Percentiles rank a stretch among this genome's conserved stretches.
Evolutionary conservation across 2,888 invertebrate species (phyloP).

Genomic region (Tipula vernalis): DNA sequence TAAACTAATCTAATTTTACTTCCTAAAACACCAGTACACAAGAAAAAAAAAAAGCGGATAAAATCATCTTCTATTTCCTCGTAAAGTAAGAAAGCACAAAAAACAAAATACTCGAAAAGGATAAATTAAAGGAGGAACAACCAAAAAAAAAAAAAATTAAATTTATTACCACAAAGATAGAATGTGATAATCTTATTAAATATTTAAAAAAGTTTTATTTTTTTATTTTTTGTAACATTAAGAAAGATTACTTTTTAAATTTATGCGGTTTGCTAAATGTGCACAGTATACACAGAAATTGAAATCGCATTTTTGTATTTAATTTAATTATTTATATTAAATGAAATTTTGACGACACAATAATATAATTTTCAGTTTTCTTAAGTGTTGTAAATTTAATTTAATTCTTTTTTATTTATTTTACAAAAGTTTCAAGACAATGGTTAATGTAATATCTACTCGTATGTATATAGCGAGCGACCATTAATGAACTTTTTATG

Average conservation of each 20-base stretch:
- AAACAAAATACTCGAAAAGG: background rate
- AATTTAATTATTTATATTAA: background rate
- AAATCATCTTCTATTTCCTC: background rate
- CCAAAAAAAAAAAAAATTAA: background rate
- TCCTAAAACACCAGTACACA: background rate
- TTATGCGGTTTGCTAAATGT: background rate
- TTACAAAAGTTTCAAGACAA: background rate
- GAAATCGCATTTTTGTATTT: background rate
- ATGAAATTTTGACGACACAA: background rate
- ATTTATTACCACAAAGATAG: background rate
- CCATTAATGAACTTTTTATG: background rate
- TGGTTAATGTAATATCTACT: background rate
- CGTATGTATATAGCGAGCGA: background rate
- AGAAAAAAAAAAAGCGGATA: background rate
- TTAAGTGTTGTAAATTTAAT: background rate
- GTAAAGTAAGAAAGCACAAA: background rate
- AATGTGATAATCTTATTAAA: conserved; percentile 4
- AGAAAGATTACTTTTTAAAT: background rate
- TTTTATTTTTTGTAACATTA: background rate
- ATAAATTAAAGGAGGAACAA: background rate
- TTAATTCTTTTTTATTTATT: background rate
- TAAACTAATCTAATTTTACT: background rate
- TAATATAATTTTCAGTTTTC: background rate
- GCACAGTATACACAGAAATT: background rate
- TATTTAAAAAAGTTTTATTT: background rate